Percentiles rank a stretch among this genome's conserved stretches.
Evolutionary conservation across 2,797 vertebrate species (phyloP).

Genomic region (Taeniopygia guttata): DNA sequence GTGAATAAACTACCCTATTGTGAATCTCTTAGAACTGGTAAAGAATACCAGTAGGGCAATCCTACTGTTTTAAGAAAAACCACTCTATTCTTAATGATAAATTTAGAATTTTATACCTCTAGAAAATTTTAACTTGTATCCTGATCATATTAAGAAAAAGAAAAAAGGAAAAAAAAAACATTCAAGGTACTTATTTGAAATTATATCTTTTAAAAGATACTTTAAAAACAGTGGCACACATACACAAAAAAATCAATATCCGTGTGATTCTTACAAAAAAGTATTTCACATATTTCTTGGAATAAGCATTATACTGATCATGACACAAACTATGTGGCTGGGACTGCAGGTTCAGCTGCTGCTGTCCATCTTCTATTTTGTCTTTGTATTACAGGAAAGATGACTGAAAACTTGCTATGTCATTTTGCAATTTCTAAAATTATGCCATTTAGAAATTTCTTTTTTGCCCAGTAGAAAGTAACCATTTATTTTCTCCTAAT

Average conservation of each 20-base stretch:
- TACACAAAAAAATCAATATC: neutral
- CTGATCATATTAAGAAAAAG: neutral
- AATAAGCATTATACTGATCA: neutral
- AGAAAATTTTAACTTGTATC: neutral
- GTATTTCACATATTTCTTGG: constrained; percentile 18
- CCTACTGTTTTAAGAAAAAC: neutral
- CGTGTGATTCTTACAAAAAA: neutral
- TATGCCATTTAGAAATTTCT: neutral
- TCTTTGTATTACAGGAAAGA: constrained; percentile 50
- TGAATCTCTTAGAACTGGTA: neutral
- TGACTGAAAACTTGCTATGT: constrained; percentile 29
- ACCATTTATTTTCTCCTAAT: neutral
- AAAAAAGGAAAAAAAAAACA: too few species aligned
- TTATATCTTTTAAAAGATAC: neutral
- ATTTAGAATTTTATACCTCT: neutral
- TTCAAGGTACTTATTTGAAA: neutral
- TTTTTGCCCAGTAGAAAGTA: neutral
- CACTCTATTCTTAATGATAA: neutral
- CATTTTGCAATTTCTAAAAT: neutral
- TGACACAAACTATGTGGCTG: constrained; percentile 26
- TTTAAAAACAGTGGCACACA: neutral
- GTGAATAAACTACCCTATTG: neutral
- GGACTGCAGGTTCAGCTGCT: constrained; percentile 53
- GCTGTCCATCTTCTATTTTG: constrained; percentile 24
- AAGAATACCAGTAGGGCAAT: constrained; percentile 66